phyloP scores from a whole-genome alignment of 2,797 vertebrate species.

The Artibeus lituratus region DNA sequence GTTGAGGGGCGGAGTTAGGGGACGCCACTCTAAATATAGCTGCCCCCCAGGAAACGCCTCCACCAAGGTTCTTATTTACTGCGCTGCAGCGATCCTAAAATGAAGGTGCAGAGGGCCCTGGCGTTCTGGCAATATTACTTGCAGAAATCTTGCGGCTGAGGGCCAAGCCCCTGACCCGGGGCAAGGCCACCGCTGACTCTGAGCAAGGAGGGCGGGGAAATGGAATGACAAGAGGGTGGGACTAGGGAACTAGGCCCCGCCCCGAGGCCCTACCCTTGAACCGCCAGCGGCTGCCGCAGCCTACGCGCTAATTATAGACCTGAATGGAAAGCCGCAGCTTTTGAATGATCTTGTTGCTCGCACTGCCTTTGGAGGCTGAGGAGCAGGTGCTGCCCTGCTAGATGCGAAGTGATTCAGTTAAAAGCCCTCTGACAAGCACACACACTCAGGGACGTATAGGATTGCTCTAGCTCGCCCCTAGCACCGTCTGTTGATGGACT shows the following conservation, averaged over 20 bases:
- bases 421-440: conserved; percentile 35
- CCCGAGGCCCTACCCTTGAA: not conserved
- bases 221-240: not conserved
- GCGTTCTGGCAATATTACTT: conserved; percentile 63
- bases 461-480: not conserved
- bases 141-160: conserved; percentile 64
- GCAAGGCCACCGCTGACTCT: not conserved
- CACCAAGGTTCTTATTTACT: conserved; percentile 72
- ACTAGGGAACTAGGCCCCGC: not conserved
- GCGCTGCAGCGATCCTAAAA: conserved; percentile 58
- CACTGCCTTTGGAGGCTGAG: conserved; percentile 49
- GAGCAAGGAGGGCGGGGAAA: accelerated
- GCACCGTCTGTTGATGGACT: not conserved
- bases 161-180: not conserved
- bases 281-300: not conserved
- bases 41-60: conserved; percentile 54
- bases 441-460: not conserved
- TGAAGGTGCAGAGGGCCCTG: conserved; percentile 43
- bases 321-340: conserved; percentile 73
- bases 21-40: conserved; percentile 79
- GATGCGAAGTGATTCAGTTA: conserved; percentile 54
- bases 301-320: conserved; percentile 66
- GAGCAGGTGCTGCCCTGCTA: conserved; percentile 72
- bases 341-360: conserved; percentile 66
- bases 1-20: conserved; percentile 24